Evolutionary conservation across 2,797 vertebrate species (phyloP).

Genomic region (Scomberomorus guttatus): DNA sequence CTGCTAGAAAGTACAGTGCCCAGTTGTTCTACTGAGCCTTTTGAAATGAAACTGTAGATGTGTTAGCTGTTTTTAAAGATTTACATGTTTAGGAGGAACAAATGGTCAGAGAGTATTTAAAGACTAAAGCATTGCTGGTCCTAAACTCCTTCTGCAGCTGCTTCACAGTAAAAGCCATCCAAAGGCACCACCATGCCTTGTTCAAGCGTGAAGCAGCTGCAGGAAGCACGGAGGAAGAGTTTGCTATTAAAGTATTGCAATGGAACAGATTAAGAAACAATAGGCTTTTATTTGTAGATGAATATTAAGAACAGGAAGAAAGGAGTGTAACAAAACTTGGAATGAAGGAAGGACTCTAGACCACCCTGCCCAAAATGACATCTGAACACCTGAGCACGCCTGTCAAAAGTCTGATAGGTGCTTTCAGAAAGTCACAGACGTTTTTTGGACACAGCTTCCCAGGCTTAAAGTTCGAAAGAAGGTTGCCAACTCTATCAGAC

Average conservation of each 20-base stretch:
- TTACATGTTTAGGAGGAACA: neutral
- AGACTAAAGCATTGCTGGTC: neutral
- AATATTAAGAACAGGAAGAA: neutral
- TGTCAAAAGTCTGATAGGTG: neutral
- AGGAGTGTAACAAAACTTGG: neutral
- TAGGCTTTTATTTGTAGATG: constrained; percentile 2
- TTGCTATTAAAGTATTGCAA: constrained; percentile 24
- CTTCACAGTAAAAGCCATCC: neutral
- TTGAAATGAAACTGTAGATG: neutral
- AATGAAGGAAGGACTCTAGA: neutral
- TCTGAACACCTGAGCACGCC: neutral
- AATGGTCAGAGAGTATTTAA: neutral
- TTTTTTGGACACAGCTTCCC: neutral
- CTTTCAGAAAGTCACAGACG: constrained; percentile 4
- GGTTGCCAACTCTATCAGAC: neutral
- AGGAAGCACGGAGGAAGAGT: constrained; percentile 11
- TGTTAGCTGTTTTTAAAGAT: neutral
- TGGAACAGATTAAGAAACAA: neutral
- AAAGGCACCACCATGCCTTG: neutral
- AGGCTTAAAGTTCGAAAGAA: neutral
- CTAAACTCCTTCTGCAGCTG: neutral
- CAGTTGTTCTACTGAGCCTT: neutral
- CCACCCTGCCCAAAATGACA: constrained; percentile 10
- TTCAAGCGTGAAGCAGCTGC: constrained; percentile 14
- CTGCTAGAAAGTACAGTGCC: no score